Base-by-base conservation (phyloP, 2,888 invertebrate genomes). In the Ectropis crepuscularia region DNA sequence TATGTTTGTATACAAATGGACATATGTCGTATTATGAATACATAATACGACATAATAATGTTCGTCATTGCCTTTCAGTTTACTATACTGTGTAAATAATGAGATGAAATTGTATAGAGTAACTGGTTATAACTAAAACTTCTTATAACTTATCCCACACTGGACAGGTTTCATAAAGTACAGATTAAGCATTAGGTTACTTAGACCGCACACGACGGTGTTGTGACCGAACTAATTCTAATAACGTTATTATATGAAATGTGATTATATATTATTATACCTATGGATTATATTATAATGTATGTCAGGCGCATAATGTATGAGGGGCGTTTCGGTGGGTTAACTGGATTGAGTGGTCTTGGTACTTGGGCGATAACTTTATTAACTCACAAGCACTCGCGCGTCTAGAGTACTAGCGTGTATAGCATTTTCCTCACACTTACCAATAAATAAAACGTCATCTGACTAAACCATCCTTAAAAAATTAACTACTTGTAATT, bases 241-340 rank as follows among this genome's bases (percentile, higher is more conserved):
- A 92, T 91, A 89, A 91, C 81, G 86, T 90, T 89, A 92, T 90
- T 92, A 92, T 91, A 86, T 87, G 86, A 88, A 86, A 90, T 89
- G 85, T 89, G 89, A 92, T 91, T 89, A 85, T 87, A 76, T 85
- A 55, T 55, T 55, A 92, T 90, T 89, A 85, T 87, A 51, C 28
- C 51, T 51, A 76, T 85, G 88, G 88, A 88, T 88, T 87, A 90
- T 85, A 89, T 45, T 61, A 88, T 90, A 88, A 89, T 89, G 85
- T 90, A 85, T 92, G 90, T 86, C 84, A 80, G 79, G 71, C 82
- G 82, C 86, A 87, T 92, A 90, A 92, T 90, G 88, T 90, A 92
- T 92, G 91, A 86, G 88, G 86, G 74, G 79, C 80, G 81, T 82
- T 83, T 80, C 72, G 74, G 83, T 81, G 73, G 70, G 78, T 41